Base-by-base conservation (phyloP, 2,888 invertebrate species). In the Aleiodes leptofemur region DNA sequence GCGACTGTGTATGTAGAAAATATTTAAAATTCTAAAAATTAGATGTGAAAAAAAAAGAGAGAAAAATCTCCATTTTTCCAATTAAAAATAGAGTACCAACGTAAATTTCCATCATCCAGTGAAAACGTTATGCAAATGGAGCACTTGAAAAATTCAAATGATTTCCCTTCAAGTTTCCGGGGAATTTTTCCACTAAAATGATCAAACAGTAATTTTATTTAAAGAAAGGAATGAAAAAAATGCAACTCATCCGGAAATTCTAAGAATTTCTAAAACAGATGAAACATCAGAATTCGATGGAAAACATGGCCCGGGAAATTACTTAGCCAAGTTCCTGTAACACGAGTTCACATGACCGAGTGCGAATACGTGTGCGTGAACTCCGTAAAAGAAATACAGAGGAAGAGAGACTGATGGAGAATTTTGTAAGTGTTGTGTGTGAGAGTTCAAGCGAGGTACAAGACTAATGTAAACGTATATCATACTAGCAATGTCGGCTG, bases 381-480 rank as follows among this genome's bases (percentile, higher is more conserved):
- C 43, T 43, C 43, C 3, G 59, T 23, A 11, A 16, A 48, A 16
- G 16, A 14, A 34, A 34, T 34, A 34, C 16, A 64, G 16, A 43
- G 64, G 14, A 11, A 43, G 43, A 43, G 61, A 69, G 31, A 59
- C 59, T 43, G 43, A 43, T 43, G 11, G 64, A 64, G 23, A 64
- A 64, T 64, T 64, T 64, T 64, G 48, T 16, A 64, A 43, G 29
- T 43, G 29, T 8, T 48, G 14, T 11, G 64, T 16, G 23, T 48
- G 4, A 34, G 72, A 61, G 72, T 72, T 72, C 50, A 61, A 53
- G 69, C 43, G 69, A 74, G 53, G 55, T 57, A 57, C 43, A 56
- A 69, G 57, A 43, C 59, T 74, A 74, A 61, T 23, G 64, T 74
- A 56, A 69, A 13, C 69, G 53, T 69, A 53, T 31, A 69, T 57